Percentiles rank a stretch among this genome's conserved stretches.
phyloP scores from a whole-genome alignment of 2,113 vertebrate species.

The Thamnaconus septentrionalis region DNA sequence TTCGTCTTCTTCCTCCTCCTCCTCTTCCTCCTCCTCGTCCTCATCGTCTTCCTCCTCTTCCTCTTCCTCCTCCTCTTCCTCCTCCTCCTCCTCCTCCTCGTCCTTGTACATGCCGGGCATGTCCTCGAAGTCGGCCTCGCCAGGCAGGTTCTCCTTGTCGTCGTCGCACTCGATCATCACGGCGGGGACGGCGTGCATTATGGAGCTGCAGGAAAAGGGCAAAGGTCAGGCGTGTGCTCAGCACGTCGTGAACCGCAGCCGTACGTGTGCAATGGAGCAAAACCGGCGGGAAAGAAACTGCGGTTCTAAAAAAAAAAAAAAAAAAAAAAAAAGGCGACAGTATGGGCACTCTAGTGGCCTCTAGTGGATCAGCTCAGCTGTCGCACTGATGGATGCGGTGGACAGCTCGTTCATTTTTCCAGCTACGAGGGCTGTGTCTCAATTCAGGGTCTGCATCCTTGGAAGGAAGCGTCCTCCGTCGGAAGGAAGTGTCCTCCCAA shows the following conservation, averaged over 20 bases:
- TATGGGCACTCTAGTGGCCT: no score
- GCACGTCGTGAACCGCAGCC: not conserved
- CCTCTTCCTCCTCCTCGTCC: constrained; percentile 86
- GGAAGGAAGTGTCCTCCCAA: no score
- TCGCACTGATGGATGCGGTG: no score
- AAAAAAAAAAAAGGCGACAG: no score
- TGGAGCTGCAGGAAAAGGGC: constrained; percentile 76
- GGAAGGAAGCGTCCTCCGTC: no score
- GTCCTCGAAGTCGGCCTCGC: constrained; percentile 84
- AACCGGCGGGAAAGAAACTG: no score
- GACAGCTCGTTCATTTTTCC: no score
- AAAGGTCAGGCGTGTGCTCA: constrained; percentile 26
- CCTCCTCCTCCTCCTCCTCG: constrained; percentile 86
- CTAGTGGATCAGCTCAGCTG: no score
- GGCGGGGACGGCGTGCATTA: constrained; percentile 88
- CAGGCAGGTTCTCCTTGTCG: constrained; percentile 95
- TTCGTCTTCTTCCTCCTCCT: constrained; percentile 78
- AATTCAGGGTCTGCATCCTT: no score
- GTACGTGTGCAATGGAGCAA: no score
- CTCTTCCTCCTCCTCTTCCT: constrained; percentile 78
- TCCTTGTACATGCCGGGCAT: constrained; percentile 83
- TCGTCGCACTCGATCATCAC: constrained; percentile 92
- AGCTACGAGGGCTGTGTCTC: no score
- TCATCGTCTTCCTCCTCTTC: constrained; percentile 79
- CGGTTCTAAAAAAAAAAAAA: no score